These are phyloP conservation scores for Budorcas taxicolor DNA, from an alignment of 2,113 vertebrate genomes.

Conservation along the genomic window DNA sequence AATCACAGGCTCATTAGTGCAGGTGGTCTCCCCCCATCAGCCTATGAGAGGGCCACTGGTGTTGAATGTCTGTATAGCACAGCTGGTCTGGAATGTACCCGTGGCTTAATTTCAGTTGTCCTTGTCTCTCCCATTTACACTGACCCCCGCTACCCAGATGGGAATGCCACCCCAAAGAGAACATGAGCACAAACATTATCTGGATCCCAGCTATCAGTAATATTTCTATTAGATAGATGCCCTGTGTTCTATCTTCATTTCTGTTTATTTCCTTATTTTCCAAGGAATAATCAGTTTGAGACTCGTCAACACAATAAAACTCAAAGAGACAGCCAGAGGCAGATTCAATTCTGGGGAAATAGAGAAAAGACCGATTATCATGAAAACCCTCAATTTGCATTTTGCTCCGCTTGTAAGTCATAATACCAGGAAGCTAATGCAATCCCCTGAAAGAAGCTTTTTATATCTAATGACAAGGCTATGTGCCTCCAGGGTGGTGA, in stretches of 20 bases:
- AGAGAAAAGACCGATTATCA: constrained; percentile 15
- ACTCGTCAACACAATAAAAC: background rate
- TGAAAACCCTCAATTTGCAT: constrained; percentile 41
- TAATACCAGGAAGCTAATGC: constrained; percentile 42
- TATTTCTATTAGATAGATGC: background rate
- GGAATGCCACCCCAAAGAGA: background rate
- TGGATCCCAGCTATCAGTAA: background rate
- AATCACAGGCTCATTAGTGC: background rate
- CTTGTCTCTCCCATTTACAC: background rate
- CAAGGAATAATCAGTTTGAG: constrained; percentile 25
- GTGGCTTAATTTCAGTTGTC: background rate
- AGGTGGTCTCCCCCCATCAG: background rate
- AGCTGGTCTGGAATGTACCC: background rate
- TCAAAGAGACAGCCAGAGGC: constrained; percentile 17
- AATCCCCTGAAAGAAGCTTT: constrained; percentile 36
- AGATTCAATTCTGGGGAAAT: constrained; percentile 6
- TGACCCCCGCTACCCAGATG: background rate
- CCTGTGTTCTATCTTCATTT: background rate
- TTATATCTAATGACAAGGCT: constrained; percentile 45
- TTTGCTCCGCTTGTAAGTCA: constrained; percentile 33
- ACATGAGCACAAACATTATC: background rate
- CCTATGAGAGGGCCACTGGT: background rate
- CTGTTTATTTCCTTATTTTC: constrained; percentile 24
- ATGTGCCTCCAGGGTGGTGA: background rate
- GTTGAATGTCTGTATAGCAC: background rate